Percentiles rank a stretch among this genome's conserved stretches.
phyloP scores from a whole-genome alignment of 1,140 invertebrate species.

The Drosophila watanabei region DNA sequence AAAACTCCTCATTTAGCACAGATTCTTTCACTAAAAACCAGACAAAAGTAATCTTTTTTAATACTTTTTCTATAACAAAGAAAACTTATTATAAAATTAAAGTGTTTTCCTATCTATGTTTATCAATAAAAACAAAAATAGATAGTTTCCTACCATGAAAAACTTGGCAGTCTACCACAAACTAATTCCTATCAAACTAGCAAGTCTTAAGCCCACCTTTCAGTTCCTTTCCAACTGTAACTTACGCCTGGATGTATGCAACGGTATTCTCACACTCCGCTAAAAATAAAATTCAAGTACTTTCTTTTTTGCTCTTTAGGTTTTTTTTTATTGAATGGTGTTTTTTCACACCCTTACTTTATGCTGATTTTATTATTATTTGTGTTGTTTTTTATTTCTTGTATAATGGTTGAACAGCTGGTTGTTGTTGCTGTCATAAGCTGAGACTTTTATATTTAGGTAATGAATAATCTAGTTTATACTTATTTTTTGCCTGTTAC shows the following conservation, averaged over 20 bases:
- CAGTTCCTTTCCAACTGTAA: constrained; percentile 25
- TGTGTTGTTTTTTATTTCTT: constrained; percentile 63
- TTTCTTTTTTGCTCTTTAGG: constrained; percentile 58
- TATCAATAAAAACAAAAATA: background rate
- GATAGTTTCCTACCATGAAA: background rate
- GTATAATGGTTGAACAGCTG: constrained; percentile 59
- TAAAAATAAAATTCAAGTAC: constrained; percentile 11
- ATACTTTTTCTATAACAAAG: background rate
- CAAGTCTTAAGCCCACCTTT: no score
- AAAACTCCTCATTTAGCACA: no score
- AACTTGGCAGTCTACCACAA: background rate
- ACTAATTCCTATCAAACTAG: background rate
- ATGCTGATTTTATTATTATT: constrained; percentile 28
- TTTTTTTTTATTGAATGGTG: constrained; percentile 75
- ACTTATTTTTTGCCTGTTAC: constrained; percentile 22
- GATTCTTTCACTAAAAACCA: no score
- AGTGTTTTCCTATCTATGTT: background rate
- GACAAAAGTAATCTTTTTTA: no score
- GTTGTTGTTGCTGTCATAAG: constrained; percentile 36
- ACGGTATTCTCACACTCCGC: background rate
- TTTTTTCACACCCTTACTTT: constrained; percentile 53
- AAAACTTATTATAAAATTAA: background rate
- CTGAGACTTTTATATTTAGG: constrained; percentile 22
- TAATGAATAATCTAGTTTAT: constrained; percentile 45
- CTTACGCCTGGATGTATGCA: constrained; percentile 42